Base-by-base conservation (phyloP, 2,113 vertebrate genomes). In the Alligator mississippiensis region DNA sequence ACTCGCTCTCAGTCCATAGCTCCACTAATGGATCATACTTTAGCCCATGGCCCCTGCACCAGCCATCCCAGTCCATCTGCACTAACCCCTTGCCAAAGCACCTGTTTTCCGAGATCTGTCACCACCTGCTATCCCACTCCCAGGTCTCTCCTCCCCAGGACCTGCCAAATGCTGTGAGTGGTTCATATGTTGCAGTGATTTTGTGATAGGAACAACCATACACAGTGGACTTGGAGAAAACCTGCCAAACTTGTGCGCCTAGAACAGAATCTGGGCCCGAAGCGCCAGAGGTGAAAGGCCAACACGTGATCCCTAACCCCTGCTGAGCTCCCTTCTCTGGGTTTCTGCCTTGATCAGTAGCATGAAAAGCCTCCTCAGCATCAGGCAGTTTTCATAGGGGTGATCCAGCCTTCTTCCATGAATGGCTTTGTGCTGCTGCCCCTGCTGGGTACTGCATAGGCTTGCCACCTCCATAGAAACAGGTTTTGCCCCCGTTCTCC, bases 131-230 rank as follows among this genome's bases (percentile, higher is more conserved):
- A n/a, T 70, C 28, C 25, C 66, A 68, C 61, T 63, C 22, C 15
- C 24, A 2, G 2, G 85, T 30, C 2, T 0, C 10, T 82, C 12
- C 28, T 27, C 60, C 3, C 15, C 4, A 3, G 30, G 80, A 11
- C 47, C 61, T 85, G 62, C 76, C 77, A 54, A 1, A 3, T 76
- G 57, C 5, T 54, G 60, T 2, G 3, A 61, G 68, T n/a, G 11
- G 5, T 62, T 86, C 60, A 57, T 55, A 27, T 4, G 58, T 1
- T 3, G 25, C 18, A 16, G 72, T 90, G 60, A 21, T 85, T 59
- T n/a, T 30, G 9, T 75, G 62, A n/a, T 61, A 27, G 60, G 77
- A 58, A 68, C 60, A 21, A 75, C 66, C 5, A 59, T 11, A 22
- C 7, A 2, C 38, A 9, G 2, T 34, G 16, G 60, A 55, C 55